Evolutionary conservation across 53 echinoderm and acorn worm genomes (phyloP).

Genomic region (Actinopyga echinites): DNA sequence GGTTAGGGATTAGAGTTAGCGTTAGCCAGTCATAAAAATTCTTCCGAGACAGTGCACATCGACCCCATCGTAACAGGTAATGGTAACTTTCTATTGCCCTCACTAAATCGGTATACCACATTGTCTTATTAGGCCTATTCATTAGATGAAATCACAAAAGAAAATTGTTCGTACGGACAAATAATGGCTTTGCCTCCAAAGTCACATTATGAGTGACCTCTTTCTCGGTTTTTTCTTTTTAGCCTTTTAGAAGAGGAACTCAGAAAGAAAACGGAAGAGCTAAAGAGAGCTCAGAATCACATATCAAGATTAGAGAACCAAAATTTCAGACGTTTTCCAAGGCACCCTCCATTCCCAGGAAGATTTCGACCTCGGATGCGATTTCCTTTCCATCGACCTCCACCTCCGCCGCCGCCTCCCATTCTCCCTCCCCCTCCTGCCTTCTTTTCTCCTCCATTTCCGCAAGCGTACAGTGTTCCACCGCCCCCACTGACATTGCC

Average conservation of each 20-base stretch:
- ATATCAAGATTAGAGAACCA: slow-evolving; percentile 14
- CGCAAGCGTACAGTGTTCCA: background rate
- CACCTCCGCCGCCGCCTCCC: background rate
- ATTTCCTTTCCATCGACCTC: slow-evolving; percentile 27
- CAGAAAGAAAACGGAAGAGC: background rate
- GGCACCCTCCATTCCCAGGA: slow-evolving; percentile 12
- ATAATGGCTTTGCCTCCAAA: too few species aligned
- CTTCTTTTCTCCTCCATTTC: background rate
- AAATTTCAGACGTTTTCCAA: background rate
- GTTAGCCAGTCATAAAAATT: too few species aligned
- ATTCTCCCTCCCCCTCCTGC: background rate
- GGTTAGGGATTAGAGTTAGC: too few species aligned
- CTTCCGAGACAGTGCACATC: too few species aligned
- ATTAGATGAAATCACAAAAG: too few species aligned
- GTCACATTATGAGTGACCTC: too few species aligned
- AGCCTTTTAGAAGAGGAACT: slow-evolving; percentile 16
- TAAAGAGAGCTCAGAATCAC: slow-evolving; percentile 13
- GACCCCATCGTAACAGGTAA: too few species aligned
- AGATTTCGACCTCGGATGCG: slow-evolving; percentile 21
- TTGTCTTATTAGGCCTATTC: too few species aligned
- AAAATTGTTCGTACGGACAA: too few species aligned
- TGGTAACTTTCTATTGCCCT: too few species aligned
- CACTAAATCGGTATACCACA: too few species aligned
- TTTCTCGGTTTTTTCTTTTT: background rate
- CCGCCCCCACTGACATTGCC: background rate